Conservation (phyloP, 1,140 invertebrate species). For the Papilio dardanus region DNA sequence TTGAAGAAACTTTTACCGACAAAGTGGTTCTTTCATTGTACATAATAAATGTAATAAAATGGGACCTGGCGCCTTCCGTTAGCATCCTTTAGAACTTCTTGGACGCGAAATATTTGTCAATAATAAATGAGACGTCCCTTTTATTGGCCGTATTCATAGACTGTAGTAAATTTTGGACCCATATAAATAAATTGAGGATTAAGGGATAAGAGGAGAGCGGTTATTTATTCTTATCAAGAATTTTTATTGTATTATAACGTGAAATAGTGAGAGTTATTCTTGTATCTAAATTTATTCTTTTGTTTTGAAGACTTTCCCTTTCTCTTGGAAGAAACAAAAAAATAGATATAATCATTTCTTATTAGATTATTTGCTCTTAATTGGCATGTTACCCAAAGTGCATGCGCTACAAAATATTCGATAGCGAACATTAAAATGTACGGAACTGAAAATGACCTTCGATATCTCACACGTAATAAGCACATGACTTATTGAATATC, state of each 20-base stretch:
- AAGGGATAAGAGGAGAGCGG: constrained; percentile 42
- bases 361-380: background rate
- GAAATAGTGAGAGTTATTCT: background rate
- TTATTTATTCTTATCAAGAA: background rate
- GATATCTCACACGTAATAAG: no score
- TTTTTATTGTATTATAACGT: background rate
- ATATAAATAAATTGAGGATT: constrained; percentile 62
- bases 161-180: constrained; percentile 61
- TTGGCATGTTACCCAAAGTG: no score
- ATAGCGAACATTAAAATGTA: no score
- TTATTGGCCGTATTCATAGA: constrained; percentile 71
- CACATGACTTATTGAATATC: no score
- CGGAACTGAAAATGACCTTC: no score
- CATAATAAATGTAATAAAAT: constrained; percentile 69
- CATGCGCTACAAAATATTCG: no score
- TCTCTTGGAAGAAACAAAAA: background rate
- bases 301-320: background rate
- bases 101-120: constrained; percentile 79
- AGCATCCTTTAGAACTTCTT: constrained; percentile 62
- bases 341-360: background rate
- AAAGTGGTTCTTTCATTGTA: constrained; percentile 60
- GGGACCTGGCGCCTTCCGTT: constrained; percentile 77
- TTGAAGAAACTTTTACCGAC: constrained; percentile 49
- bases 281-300: background rate
- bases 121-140: constrained; percentile 81